Conservation (phyloP, 2,888 invertebrate genomes). For the Drosophila falleni region DNA sequence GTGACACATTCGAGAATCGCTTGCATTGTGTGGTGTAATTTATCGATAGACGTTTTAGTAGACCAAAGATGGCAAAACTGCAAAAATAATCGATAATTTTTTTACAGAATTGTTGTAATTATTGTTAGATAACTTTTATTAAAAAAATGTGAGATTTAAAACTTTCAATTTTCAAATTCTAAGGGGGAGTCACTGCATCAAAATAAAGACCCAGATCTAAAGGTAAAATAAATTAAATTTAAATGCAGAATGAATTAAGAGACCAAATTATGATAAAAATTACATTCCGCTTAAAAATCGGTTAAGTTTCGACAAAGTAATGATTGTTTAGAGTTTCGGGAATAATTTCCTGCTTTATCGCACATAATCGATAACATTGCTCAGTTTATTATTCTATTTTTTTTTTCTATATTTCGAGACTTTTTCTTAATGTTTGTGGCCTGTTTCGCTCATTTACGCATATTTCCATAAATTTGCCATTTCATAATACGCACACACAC, state of each 20-base stretch:
- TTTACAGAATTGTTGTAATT: background rate
- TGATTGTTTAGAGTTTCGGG: too few relatives aligned
- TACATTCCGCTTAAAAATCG: too few relatives aligned
- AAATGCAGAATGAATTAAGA: too few relatives aligned
- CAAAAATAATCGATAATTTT: background rate
- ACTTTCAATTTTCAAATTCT: too few relatives aligned
- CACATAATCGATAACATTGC: slow-evolving; percentile 22
- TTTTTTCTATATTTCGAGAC: background rate
- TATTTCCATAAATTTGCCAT: slow-evolving; percentile 60
- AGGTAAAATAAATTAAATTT: too few relatives aligned
- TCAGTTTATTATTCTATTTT: background rate
- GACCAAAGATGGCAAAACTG: background rate
- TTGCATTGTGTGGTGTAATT: slow-evolving; percentile 45
- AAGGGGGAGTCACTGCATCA: too few relatives aligned
- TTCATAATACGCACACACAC: slow-evolving; percentile 36
- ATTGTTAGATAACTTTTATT: background rate
- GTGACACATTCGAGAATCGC: slow-evolving; percentile 28
- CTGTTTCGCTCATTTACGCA: slow-evolving; percentile 37
- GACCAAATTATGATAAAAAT: too few relatives aligned
- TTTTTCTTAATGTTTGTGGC: slow-evolving; percentile 35
- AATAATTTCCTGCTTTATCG: background rate
- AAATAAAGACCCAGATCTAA: too few relatives aligned
- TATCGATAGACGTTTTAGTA: slow-evolving; percentile 33
- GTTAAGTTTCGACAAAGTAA: background rate
- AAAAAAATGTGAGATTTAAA: too few relatives aligned